A percentile compares a stretch with the other conserved stretches of the same genome.
phyloP scores from a whole-genome alignment of 2,797 vertebrate species.

The Poeciliopsis presidionis region DNA sequence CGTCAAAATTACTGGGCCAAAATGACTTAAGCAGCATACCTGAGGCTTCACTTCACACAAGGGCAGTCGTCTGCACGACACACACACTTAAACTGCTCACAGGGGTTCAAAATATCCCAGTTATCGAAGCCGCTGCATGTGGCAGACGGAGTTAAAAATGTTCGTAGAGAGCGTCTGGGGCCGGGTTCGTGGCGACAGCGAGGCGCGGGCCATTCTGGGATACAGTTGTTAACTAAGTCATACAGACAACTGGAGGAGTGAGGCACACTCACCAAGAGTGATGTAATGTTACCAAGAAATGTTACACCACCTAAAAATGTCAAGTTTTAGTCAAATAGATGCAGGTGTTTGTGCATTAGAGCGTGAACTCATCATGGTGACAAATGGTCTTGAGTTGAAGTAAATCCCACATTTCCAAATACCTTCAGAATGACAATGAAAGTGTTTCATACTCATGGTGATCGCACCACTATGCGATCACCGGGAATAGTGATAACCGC shows the following conservation, averaged over 20 bases:
- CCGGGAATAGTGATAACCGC: constrained; percentile 30
- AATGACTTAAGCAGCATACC: background rate
- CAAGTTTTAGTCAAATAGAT: background rate
- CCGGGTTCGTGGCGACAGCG: constrained; percentile 69
- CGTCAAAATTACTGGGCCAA: background rate
- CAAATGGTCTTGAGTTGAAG: background rate
- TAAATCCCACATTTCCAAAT: background rate
- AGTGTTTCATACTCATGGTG: background rate
- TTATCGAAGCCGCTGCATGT: constrained; percentile 76
- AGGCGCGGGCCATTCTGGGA: constrained; percentile 78
- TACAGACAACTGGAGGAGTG: constrained; percentile 44
- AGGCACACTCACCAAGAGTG: constrained; percentile 7
- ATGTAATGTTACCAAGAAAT: background rate
- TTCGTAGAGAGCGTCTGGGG: constrained; percentile 58
- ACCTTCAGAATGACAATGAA: background rate
- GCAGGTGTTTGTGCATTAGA: background rate
- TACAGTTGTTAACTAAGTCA: constrained; percentile 50
- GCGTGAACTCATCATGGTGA: background rate
- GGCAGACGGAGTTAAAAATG: constrained; percentile 73
- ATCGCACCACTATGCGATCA: background rate
- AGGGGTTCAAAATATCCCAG: constrained; percentile 75
- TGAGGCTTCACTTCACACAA: constrained; percentile 25
- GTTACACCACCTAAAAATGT: background rate
- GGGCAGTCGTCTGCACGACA: constrained; percentile 45
- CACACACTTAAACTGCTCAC: constrained; percentile 61